Evolutionary conservation across 2,888 invertebrate species (phyloP).

Genomic region (Pseudococcus longispinus): DNA sequence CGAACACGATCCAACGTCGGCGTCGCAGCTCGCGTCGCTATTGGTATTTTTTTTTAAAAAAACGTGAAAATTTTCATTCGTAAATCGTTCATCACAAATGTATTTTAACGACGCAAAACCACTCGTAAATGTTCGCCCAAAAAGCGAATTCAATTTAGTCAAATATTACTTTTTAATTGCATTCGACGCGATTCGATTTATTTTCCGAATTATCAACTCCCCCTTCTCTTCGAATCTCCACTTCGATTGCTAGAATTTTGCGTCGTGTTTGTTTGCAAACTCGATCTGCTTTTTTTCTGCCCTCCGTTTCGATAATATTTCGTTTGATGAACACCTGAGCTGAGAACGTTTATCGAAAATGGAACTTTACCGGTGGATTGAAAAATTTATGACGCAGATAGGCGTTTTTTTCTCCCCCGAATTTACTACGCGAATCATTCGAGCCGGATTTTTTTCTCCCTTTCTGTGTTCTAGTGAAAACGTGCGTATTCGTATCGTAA

Average conservation of each 20-base stretch:
- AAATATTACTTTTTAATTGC: slow-evolving; percentile 14
- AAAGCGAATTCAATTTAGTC: neutral
- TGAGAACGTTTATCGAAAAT: slow-evolving; percentile 23
- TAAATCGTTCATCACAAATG: neutral
- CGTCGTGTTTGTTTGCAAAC: neutral
- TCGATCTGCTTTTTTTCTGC: neutral
- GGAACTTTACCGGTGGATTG: neutral
- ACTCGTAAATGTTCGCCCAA: neutral
- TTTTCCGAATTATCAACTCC: neutral
- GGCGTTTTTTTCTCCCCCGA: neutral
- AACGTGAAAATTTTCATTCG: neutral
- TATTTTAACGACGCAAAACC: neutral
- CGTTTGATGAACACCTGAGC: slow-evolving; percentile 17
- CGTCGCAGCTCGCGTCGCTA: too few relatives aligned
- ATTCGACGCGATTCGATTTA: slow-evolving; percentile 9
- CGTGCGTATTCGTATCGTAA: neutral
- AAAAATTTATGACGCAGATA: slow-evolving; percentile 5
- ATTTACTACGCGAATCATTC: slow-evolving; percentile 16
- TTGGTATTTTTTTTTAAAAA: neutral
- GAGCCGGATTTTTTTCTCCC: neutral
- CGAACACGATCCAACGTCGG: neutral
- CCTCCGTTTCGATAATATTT: neutral
- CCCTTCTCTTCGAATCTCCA: neutral
- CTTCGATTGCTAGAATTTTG: neutral
- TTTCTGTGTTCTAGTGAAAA: neutral